phyloP scores from a whole-genome alignment of 1,140 invertebrate genomes.

The Drosophila ananassae region DNA sequence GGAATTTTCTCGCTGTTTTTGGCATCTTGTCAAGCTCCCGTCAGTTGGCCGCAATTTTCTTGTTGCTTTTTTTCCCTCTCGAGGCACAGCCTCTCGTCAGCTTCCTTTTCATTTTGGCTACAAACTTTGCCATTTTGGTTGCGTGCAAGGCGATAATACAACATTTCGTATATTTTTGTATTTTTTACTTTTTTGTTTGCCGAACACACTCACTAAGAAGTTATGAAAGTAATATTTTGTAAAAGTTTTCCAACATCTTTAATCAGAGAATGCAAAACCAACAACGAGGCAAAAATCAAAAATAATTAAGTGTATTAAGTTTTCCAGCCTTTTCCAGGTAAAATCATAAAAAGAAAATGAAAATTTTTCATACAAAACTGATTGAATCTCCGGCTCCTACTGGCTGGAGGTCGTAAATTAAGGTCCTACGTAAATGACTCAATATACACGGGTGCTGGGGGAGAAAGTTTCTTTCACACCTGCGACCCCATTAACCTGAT shows the following conservation, averaged over 20 bases:
- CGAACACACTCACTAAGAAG: constrained; percentile 5
- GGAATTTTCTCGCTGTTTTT: constrained; percentile 65
- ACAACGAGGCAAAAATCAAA: background rate
- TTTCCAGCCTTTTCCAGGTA: background rate
- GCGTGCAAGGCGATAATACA: constrained; percentile 57
- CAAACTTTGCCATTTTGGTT: constrained; percentile 64
- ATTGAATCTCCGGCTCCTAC: constrained; percentile 11
- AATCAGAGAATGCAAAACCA: background rate
- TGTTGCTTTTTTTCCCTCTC: constrained; percentile 10
- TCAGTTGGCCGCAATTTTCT: constrained; percentile 48
- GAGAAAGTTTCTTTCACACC: constrained; percentile 35
- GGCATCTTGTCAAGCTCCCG: constrained; percentile 75
- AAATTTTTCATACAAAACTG: constrained; percentile 21
- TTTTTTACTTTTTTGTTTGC: background rate
- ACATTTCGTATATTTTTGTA: constrained; percentile 15
- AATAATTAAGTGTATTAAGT: constrained; percentile 34
- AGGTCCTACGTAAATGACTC: constrained; percentile 31
- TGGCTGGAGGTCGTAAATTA: constrained; percentile 32
- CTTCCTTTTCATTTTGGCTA: constrained; percentile 29
- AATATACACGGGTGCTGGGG: background rate
- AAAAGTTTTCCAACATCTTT: constrained; percentile 16
- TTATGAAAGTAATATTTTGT: constrained; percentile 11
- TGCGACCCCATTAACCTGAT: constrained; percentile 48
- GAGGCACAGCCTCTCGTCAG: background rate
- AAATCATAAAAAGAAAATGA: constrained; percentile 11